phyloP scores from a whole-genome alignment of 2,888 invertebrate species.

The Machimus rusticus region DNA sequence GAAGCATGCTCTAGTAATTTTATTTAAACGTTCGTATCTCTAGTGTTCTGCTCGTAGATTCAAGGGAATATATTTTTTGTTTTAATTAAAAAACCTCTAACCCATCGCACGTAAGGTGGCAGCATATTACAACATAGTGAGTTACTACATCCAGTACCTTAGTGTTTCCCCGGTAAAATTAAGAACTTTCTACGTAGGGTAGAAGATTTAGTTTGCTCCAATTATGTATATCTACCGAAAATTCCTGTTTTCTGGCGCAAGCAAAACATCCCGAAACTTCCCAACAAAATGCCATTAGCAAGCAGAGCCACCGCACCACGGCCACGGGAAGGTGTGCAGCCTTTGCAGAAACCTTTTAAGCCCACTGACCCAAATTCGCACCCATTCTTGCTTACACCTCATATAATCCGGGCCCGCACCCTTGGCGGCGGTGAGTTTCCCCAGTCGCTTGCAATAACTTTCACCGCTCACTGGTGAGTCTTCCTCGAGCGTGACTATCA shows the following conservation, averaged over 20 bases:
- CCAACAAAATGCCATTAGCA: background rate
- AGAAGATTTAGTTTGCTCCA: background rate
- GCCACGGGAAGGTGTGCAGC: background rate
- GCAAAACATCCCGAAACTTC: background rate
- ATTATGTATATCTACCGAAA: background rate
- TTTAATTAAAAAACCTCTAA: background rate
- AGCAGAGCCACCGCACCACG: background rate
- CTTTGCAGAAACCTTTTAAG: conserved; percentile 9
- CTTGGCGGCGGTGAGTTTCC: background rate
- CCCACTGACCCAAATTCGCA: conserved; percentile 12
- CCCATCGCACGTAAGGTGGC: background rate
- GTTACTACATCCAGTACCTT: background rate
- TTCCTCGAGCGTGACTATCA: background rate
- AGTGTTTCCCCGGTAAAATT: background rate
- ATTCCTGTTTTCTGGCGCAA: background rate
- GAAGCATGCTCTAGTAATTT: background rate
- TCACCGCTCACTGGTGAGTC: background rate
- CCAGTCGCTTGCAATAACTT: conserved; percentile 24
- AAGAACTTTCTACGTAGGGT: background rate
- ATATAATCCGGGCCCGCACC: background rate
- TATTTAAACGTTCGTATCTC: background rate
- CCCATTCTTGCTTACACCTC: conserved; percentile 31
- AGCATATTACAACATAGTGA: background rate
- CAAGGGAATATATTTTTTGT: background rate
- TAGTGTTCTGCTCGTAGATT: background rate